Base-by-base conservation (phyloP, 1,140 invertebrate species). In the Steinernema feltiae region DNA sequence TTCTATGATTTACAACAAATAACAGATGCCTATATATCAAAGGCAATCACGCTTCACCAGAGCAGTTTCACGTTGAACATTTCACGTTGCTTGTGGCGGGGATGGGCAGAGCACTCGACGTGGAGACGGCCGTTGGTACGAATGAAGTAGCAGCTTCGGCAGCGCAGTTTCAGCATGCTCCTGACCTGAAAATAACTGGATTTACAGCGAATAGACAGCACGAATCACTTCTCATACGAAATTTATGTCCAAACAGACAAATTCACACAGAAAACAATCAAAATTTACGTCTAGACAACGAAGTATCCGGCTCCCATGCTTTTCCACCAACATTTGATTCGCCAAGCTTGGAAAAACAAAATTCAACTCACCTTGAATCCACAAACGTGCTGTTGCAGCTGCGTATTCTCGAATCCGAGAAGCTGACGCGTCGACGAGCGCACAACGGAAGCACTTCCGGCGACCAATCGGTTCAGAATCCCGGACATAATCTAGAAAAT, bases 61-160 rank as follows among this genome's bases (percentile, higher is more conserved):
- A 79, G 70, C 69, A 72, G 71, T 30, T 77, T 77, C 2, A 77
- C 73, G 69, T 79, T 74, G 69, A 71, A 77, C n/a, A 77, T 73
- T 75, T 79, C 78, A 1, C 78, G 75, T 27, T 63, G 18, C 71
- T 81, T 76, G 24, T 82, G 74, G 48, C 73, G 18, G 71, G 81
- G 69, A 74, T 80, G 69, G 30, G 74, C 76, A n/a, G 73, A 73
- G 24, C 79, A 80, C 72, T 75, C 73, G 41, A 74, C 70, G 30
- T 80, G 75, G 46, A 79, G 72, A 63, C 81, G 71, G 48, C 78
- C 72, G 27, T 76, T 48, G 32, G 81, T 72, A 27, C 80, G 69
- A 32, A 74, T 41, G 32, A 82, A 75, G 69, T 77, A 79, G 31
- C 78, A 79, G 32, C 69, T 32, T 21, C 72, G 75, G 29, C 78